Evolutionary conservation across 2,888 invertebrate genomes (phyloP).

Genomic region (Phragmatobia fuliginosa): DNA sequence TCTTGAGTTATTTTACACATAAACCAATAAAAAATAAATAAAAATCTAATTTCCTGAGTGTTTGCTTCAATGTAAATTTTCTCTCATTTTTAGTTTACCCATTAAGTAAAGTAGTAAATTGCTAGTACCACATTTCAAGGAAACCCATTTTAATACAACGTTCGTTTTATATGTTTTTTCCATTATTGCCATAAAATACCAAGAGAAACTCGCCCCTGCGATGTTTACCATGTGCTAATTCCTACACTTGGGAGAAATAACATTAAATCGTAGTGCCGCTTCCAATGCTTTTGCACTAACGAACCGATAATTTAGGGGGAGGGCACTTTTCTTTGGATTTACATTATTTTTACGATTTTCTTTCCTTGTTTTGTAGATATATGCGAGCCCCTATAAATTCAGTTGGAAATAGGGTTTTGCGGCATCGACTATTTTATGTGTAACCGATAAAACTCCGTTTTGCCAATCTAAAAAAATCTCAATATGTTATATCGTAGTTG

Average conservation of each 20-base stretch:
- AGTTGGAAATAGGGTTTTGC: conserved; percentile 20
- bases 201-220: conserved; percentile 53
- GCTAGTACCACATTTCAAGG: conserved; percentile 15
- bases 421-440: conserved; percentile 17
- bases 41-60: neutral
- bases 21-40: neutral
- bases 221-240: conserved; percentile 80
- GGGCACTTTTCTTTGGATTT: conserved; percentile 59
- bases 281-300: conserved; percentile 75
- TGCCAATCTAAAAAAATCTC: neutral
- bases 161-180: conserved; percentile 44
- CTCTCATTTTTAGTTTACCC: neutral
- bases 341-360: conserved; percentile 46
- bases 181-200: conserved; percentile 47
- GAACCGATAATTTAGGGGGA: conserved; percentile 77
- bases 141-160: conserved; percentile 36
- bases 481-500: neutral
- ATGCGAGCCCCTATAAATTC: conserved; percentile 19
- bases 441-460: neutral
- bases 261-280: conserved; percentile 75
- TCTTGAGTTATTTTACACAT: neutral
- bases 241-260: conserved; percentile 81
- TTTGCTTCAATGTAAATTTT: neutral
- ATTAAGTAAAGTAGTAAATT: conserved; percentile 2
- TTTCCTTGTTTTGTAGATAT: conserved; percentile 32